A percentile compares a stretch with the other conserved stretches of the same genome.
Evolutionary conservation across 2,113 vertebrate genomes (phyloP).

Genomic region (Sturnira hondurensis): DNA sequence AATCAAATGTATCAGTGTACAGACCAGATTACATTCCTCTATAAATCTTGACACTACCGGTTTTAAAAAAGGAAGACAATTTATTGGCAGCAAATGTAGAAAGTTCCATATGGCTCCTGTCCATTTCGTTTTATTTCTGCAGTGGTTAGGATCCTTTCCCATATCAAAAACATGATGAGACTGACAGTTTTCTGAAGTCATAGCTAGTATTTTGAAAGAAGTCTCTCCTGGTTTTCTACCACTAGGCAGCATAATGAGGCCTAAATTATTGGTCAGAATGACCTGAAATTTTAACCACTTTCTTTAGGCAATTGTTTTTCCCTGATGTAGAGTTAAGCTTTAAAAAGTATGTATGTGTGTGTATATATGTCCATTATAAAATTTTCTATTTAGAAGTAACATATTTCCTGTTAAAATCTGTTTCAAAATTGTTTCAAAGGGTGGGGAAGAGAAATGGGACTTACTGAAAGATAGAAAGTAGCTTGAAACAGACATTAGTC

Average conservation of each 20-base stretch:
- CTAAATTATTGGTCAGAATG: slow-evolving; percentile 24
- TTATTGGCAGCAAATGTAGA: slow-evolving; percentile 49
- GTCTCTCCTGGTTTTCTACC: background rate
- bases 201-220: slow-evolving; percentile 30
- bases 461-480: background rate
- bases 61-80: slow-evolving; percentile 48
- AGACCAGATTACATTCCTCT: slow-evolving; percentile 11
- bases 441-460: background rate
- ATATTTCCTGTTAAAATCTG: slow-evolving; percentile 6
- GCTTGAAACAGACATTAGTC: background rate
- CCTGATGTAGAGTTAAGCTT: background rate
- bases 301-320: slow-evolving; percentile 18
- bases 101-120: slow-evolving; percentile 37
- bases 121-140: slow-evolving; percentile 26
- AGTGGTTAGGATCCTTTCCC: background rate
- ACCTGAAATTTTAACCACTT: background rate
- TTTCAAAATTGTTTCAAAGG: background rate
- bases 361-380: background rate
- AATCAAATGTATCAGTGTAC: slow-evolving; percentile 5
- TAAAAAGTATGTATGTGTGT: background rate
- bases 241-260: background rate
- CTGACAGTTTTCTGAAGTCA: slow-evolving; percentile 35
- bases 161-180: slow-evolving; percentile 55
- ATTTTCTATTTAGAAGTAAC: slow-evolving; percentile 22
- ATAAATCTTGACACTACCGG: background rate